Conservation (phyloP, 2,888 invertebrate species). For the Clunio marinus region DNA sequence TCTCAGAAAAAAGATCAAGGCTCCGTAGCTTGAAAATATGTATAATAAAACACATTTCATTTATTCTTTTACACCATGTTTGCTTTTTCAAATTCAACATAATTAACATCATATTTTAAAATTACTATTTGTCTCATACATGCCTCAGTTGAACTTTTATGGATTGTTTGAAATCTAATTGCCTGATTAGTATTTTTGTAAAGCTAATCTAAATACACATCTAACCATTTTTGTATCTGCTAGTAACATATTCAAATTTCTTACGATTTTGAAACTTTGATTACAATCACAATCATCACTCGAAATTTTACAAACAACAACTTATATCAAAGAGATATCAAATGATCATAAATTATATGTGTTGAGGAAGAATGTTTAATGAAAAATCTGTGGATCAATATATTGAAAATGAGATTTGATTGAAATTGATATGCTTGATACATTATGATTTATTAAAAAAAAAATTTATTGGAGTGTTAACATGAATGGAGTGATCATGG, state of each 20-base stretch:
- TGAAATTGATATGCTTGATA: slow-evolving; percentile 33
- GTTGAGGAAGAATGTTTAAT: neutral
- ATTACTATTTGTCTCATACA: slow-evolving; percentile 4
- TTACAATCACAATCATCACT: slow-evolving; percentile 18
- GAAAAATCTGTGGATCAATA: neutral
- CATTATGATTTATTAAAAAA: slow-evolving; percentile 35
- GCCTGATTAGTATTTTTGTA: slow-evolving; percentile 22
- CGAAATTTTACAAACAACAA: too few species aligned
- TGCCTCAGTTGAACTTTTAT: neutral
- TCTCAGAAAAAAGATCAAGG: too few species aligned
- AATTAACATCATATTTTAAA: neutral
- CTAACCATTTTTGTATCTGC: slow-evolving; percentile 36
- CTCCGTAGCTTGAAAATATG: neutral
- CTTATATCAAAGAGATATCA: slow-evolving; percentile 29
- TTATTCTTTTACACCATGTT: too few species aligned
- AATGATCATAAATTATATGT: slow-evolving; percentile 23
- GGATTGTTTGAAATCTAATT: slow-evolving; percentile 16
- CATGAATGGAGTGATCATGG: neutral
- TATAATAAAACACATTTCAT: too few species aligned
- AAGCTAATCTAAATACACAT: slow-evolving; percentile 31
- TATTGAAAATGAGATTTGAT: slow-evolving; percentile 18
- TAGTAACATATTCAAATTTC: neutral
- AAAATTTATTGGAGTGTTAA: neutral
- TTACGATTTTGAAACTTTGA: slow-evolving; percentile 12
- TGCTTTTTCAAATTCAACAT: neutral